A percentile compares a stretch with the other conserved stretches of the same genome.
These are phyloP conservation scores for Euwallacea similis DNA, from an alignment of 1,140 invertebrate genomes.

Conservation along the genomic window DNA sequence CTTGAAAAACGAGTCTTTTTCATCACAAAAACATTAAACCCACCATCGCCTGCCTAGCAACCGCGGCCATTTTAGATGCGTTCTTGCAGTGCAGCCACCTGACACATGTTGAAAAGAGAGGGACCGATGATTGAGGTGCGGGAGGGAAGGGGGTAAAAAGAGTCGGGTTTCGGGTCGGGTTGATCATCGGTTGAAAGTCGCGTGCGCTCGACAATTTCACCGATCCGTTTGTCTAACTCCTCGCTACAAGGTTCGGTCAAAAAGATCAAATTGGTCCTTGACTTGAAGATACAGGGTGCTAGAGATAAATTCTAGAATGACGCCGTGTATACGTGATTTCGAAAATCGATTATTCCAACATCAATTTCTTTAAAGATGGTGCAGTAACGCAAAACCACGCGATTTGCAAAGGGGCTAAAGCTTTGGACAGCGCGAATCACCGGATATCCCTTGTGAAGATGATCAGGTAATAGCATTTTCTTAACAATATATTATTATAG, in stretches of 20 bases:
- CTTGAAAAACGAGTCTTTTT: constrained; percentile 40
- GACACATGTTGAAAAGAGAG: constrained; percentile 42
- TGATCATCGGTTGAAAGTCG: constrained; percentile 11
- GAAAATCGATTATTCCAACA: too few relatives aligned
- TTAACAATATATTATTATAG: too few relatives aligned
- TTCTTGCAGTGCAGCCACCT: constrained; percentile 47
- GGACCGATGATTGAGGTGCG: neutral
- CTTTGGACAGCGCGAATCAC: too few relatives aligned
- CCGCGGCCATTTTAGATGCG: constrained; percentile 52
- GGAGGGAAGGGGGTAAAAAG: neutral
- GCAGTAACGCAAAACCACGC: too few relatives aligned
- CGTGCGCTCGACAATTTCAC: constrained; percentile 15
- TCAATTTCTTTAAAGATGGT: too few relatives aligned
- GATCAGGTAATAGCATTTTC: too few relatives aligned
- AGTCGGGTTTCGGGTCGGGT: neutral
- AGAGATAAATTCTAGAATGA: too few relatives aligned
- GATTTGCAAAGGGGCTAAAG: too few relatives aligned
- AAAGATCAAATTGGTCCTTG: neutral
- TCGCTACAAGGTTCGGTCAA: neutral
- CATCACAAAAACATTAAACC: constrained; percentile 38
- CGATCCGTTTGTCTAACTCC: constrained; percentile 1
- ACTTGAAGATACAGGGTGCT: too few relatives aligned
- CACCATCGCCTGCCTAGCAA: constrained; percentile 43
- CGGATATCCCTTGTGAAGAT: too few relatives aligned
- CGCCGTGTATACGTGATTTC: too few relatives aligned